These are phyloP conservation scores for Nymphalis polychloros DNA, from an alignment of 2,888 invertebrate genomes.

Conservation along the genomic window DNA sequence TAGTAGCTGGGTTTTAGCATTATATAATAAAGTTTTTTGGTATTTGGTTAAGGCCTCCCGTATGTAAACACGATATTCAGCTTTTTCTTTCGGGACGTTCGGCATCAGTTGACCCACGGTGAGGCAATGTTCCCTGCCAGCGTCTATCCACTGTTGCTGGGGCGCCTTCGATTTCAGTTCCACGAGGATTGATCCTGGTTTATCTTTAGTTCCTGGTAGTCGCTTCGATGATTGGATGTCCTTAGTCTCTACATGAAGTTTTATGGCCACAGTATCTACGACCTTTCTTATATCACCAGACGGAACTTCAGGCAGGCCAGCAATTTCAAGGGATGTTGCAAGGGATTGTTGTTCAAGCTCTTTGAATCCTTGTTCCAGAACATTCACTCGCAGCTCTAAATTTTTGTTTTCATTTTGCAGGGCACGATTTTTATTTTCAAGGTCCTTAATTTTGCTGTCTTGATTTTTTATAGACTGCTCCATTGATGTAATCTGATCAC, in stretches of 20 bases:
- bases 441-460: constrained; percentile 21
- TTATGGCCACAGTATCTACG: constrained; percentile 32
- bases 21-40: constrained; percentile 38
- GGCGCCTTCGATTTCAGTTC: constrained; percentile 36
- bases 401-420: constrained; percentile 29
- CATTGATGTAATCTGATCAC: constrained; percentile 8
- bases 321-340: constrained; percentile 27
- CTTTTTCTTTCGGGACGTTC: constrained; percentile 31
- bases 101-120: constrained; percentile 37
- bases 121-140: constrained; percentile 37
- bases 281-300: constrained; percentile 19
- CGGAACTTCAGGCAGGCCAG: constrained; percentile 32
- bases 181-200: constrained; percentile 38
- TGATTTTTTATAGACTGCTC: too few species aligned
- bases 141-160: constrained; percentile 38
- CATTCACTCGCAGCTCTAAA: constrained; percentile 34
- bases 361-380: constrained; percentile 33
- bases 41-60: constrained; percentile 34
- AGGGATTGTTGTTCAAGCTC: constrained; percentile 37
- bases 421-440: constrained; percentile 41
- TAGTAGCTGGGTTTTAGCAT: constrained; percentile 31
- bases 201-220: constrained; percentile 35
- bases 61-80: not conserved
- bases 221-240: constrained; percentile 29
- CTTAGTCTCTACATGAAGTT: constrained; percentile 30